Evolutionary conservation across 2,113 vertebrate species (phyloP), one percentile per base, ranked within the genome.

Genomic region (Micronycteris hirsuta): DNA sequence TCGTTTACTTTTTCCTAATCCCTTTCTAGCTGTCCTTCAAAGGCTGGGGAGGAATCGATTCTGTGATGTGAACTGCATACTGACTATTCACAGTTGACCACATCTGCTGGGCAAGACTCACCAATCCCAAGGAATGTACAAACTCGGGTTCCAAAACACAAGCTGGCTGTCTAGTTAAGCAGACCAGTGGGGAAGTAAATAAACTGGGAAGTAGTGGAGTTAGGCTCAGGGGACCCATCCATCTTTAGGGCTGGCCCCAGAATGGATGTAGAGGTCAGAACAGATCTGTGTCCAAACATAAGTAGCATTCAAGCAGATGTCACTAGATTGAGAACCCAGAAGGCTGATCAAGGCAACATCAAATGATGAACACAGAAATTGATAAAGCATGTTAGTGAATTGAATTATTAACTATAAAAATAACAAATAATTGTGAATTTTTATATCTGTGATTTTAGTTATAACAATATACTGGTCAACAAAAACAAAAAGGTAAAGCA

Each of bases 41-140:
- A 61, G 73, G 22, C 63, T 95, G 24, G 58, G 94, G 89, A 89
- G 91, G 94, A 81, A 54, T 84, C 24, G 91, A 26, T 89, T 89
- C 86, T 80, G 41, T 77, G 78, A 82, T 93, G 89, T 95, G 80
- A 89, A 73, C 13, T 94, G 74, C 94, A 94, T 86, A 92, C 49
- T 58, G 83, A 92, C 94, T 93, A 78, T 96, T 96, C 95, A 91
- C 87, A 82, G 68, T 10, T 83, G 73, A 80, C 96, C 93, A 97
- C 95, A 97, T 97, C 96, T 63, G 15, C 56, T 83, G 63, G 89
- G 83, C 87, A 93, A 94, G 86, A 17, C 90, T 94, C 92, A 91
- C 92, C 95, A 85, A 74, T 96, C 73, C 97, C 96, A 97, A 97
- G 89, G 97, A 97, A 97, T 97, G 95, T 89, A 97, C 71, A 85